Evolutionary conservation across 2,113 vertebrate genomes (phyloP), one percentile per base, ranked within the genome.

Genomic region (Poecile atricapillus): DNA sequence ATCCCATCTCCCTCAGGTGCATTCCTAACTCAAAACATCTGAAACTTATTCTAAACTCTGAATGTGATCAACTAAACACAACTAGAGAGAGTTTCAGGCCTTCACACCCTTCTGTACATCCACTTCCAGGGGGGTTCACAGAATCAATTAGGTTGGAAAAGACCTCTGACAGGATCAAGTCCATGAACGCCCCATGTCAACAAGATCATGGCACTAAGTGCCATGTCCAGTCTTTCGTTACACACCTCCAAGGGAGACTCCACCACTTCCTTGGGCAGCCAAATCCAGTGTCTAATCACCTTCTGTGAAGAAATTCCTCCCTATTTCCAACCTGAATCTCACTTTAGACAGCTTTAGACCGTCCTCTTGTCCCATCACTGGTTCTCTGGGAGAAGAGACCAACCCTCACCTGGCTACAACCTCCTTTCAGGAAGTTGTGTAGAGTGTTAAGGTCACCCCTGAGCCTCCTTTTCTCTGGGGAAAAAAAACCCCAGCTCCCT

Each of bases 1-100:
- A 75, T 20, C 24, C 11, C 24, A 35, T 13, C 37, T 76, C 11
- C 35, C 27, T 13, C 22, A n/a, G 31, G 58, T 0, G 0, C 63
- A 9, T 76, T 83, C n/a, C n/a, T 39, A 70, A 22, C 28, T 43
- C 21, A 41, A 77, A 65, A 27, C 35, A 64, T 17, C 65, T 73
- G 58, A 94, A 84, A 75, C 31, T 79, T 65, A 30, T 12, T 69
- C 53, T 50, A 28, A 83, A 52, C 64, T 77, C 60, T 37, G 22
- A 56, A 25, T 19, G 46, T 8, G 14, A 74, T 50, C 43, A 70
- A 33, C 43, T 49, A 53, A 85, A 64, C 0, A 1, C 4, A 65
- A 76, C 5, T 30, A 39, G 74, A n/a, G 30, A 30, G 50, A 70
- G 64, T 67, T 67, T 43, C 15, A 46, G 90, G 55, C 23, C 7